phyloP scores from a whole-genome alignment of 2,797 vertebrate species.

The Podarcis siculus region DNA sequence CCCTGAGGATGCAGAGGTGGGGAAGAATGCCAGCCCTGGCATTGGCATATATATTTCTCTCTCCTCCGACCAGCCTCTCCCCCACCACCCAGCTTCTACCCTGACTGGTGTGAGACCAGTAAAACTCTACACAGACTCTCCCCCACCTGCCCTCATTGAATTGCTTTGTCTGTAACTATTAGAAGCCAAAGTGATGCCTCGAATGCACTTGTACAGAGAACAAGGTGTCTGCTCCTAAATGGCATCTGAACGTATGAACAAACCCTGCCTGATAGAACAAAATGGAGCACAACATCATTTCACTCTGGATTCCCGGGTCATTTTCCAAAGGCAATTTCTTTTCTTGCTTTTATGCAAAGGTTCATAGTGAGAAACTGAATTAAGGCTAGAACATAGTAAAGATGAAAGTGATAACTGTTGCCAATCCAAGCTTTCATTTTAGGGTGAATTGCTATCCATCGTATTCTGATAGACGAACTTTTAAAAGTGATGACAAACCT shows the following conservation, averaged over 20 bases:
- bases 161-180: background rate
- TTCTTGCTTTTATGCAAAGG: background rate
- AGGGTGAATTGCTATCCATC: background rate
- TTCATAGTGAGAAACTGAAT: background rate
- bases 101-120: no score
- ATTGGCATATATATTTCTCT: no score
- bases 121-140: background rate
- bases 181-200: background rate
- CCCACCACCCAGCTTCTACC: no score
- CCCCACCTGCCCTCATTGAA: background rate
- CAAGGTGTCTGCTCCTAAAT: background rate
- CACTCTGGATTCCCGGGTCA: background rate
- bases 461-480: background rate
- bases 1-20: no score
- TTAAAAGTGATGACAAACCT: background rate
- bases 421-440: background rate
- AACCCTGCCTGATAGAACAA: background rate
- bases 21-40: no score
- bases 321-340: background rate
- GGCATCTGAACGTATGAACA: background rate
- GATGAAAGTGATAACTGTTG: background rate
- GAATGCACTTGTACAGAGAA: background rate
- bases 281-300: background rate
- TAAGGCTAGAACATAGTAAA: background rate
- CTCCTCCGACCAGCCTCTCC: no score